Conservation (phyloP, 1,140 invertebrate genomes). For the Euborellia annulipes region DNA sequence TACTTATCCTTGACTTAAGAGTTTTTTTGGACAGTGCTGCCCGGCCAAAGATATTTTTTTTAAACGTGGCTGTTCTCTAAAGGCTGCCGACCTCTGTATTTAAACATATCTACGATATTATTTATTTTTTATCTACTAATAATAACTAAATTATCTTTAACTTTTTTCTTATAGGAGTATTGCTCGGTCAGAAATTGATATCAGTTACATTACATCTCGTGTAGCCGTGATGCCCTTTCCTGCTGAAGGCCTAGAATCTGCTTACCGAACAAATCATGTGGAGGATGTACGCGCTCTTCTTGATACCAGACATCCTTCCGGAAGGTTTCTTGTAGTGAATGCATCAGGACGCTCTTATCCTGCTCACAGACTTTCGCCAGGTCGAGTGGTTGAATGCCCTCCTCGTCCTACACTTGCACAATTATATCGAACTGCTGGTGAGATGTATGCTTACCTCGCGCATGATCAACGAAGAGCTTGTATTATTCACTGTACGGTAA, state of each 20-base stretch:
- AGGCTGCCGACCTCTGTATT: too few species aligned
- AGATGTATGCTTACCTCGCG: conserved; percentile 72
- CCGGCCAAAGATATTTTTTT: too few species aligned
- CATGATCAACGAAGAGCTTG: conserved; percentile 66
- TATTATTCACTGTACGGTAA: conserved; percentile 73
- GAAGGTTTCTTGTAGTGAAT: conserved; percentile 68
- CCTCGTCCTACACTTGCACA: conserved; percentile 45
- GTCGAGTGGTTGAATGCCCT: conserved; percentile 50
- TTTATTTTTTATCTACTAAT: too few species aligned
- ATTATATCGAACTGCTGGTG: conserved; percentile 58
- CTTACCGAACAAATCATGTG: conserved; percentile 82
- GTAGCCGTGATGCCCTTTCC: conserved; percentile 86
- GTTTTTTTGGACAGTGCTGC: too few species aligned
- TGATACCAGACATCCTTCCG: conserved; percentile 49
- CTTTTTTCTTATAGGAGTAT: conserved; percentile 50
- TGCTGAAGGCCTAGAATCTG: conserved; percentile 83
- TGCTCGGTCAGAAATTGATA: conserved; percentile 71
- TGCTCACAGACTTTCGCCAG: conserved; percentile 31
- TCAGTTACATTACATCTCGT: conserved; percentile 78
- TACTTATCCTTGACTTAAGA: too few species aligned
- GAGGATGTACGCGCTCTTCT: conserved; percentile 72
- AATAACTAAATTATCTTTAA: too few species aligned
- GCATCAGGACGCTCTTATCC: conserved; percentile 48
- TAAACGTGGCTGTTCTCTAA: too few species aligned
- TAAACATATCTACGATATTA: too few species aligned